Evolutionary conservation across 2,888 invertebrate species (phyloP).

Genomic region (Dexiosoma caninum): DNA sequence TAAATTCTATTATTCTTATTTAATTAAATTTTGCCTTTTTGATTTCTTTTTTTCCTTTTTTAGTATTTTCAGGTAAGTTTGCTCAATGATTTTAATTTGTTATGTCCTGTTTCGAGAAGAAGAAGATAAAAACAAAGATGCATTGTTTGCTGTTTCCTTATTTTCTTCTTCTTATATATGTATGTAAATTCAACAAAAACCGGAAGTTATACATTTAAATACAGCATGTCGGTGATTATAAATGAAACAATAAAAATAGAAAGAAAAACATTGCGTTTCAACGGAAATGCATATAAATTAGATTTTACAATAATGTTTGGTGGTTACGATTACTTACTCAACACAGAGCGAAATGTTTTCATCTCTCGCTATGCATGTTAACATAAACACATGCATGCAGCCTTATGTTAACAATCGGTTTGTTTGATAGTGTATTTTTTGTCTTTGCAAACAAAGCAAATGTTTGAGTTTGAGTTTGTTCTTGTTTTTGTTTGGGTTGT

Average conservation of each 20-base stretch:
- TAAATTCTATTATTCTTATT: no score
- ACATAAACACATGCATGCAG: neutral
- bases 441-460: neutral
- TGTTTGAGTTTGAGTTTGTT: slow-evolving; percentile 19
- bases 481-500: no score
- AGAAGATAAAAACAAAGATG: neutral
- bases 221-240: slow-evolving; percentile 67
- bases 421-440: neutral
- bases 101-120: neutral
- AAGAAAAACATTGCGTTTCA: slow-evolving; percentile 27
- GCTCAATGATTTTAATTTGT: neutral
- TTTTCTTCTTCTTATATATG: slow-evolving; percentile 8
- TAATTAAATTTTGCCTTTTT: no score
- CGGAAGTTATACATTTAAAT: slow-evolving; percentile 69
- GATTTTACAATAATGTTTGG: slow-evolving; percentile 52
- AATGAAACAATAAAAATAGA: slow-evolving; percentile 45
- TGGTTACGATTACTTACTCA: slow-evolving; percentile 31
- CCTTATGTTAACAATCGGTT: neutral
- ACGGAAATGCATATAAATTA: slow-evolving; percentile 68
- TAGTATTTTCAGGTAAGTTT: neutral
- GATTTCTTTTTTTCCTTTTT: neutral
- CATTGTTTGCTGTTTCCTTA: slow-evolving; percentile 3
- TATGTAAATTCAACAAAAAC: slow-evolving; percentile 4
- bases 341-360: slow-evolving; percentile 11
- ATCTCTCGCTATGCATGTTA: neutral